Percentiles rank a stretch among this genome's conserved stretches.
Evolutionary conservation across 2,797 vertebrate species (phyloP).

Genomic region (Alosa sapidissima): DNA sequence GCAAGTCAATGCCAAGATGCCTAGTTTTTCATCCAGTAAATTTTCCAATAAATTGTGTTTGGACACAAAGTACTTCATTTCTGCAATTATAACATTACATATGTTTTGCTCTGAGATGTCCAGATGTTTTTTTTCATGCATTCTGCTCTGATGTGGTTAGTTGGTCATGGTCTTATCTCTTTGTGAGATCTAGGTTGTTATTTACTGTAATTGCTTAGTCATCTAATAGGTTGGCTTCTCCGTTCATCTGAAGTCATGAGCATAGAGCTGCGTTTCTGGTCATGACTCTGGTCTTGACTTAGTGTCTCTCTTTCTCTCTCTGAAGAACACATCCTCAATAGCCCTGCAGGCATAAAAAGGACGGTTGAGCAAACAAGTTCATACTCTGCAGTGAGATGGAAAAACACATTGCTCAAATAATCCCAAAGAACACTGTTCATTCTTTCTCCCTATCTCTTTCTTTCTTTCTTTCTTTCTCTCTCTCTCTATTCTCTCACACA

Average conservation of each 20-base stretch:
- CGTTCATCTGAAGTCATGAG: not conserved
- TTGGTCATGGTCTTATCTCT: not conserved
- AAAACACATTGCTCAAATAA: slow-evolving; percentile 18
- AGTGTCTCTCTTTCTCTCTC: not conserved
- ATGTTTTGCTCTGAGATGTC: not conserved
- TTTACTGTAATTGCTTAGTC: slow-evolving; percentile 13
- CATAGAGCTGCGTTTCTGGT: not conserved
- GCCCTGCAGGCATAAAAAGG: not conserved
- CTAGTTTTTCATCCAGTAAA: not conserved
- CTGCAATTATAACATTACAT: not conserved
- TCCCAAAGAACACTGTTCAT: not conserved
- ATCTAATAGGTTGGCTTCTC: not conserved
- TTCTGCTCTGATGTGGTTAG: not conserved
- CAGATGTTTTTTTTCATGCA: not conserved
- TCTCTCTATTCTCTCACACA: not conserved
- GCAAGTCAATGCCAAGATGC: not conserved
- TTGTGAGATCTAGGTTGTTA: not conserved
- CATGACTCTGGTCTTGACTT: not conserved
- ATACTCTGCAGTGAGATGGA: not conserved
- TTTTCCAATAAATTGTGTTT: not conserved
- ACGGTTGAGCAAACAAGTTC: not conserved
- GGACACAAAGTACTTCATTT: not conserved
- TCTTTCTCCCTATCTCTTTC: not conserved
- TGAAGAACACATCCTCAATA: not conserved
- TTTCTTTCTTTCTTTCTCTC: not conserved